phyloP scores from a whole-genome alignment of 2,888 invertebrate genomes.

The Conchocele bisecta region DNA sequence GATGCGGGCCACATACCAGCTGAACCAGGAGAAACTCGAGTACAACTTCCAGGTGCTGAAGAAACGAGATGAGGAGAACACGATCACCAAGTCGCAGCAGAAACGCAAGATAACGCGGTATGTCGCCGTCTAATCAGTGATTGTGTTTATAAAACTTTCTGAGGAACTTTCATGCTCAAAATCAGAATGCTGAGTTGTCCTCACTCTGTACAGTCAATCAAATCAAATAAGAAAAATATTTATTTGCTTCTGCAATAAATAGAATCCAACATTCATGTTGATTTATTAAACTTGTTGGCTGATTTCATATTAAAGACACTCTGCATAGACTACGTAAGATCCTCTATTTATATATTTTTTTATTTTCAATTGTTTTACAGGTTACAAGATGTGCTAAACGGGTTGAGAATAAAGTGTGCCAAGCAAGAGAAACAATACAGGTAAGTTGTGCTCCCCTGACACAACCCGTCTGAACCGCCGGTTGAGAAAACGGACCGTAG shows the following conservation, averaged over 20 bases:
- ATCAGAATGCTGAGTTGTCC: not conserved
- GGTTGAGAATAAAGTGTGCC: conserved; percentile 87
- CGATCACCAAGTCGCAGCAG: conserved; percentile 83
- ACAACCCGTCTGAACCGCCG: too few species aligned
- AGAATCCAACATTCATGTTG: too few species aligned
- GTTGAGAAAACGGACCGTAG: too few species aligned
- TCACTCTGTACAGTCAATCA: not conserved
- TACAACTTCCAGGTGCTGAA: conserved; percentile 93
- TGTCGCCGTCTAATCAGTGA: too few species aligned
- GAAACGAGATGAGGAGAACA: conserved; percentile 91
- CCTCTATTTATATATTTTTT: too few species aligned
- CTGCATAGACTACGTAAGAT: too few species aligned
- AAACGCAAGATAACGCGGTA: conserved; percentile 82
- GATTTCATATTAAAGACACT: too few species aligned
- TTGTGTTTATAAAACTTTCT: not conserved
- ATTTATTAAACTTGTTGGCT: too few species aligned
- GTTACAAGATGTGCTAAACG: conserved; percentile 87
- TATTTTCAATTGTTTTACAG: conserved; percentile 57
- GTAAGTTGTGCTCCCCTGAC: too few species aligned
- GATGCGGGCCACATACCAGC: conserved; percentile 90
- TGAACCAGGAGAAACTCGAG: conserved; percentile 94
- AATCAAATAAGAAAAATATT: too few species aligned
- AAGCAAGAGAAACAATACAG: conserved; percentile 87
- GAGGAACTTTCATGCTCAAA: not conserved
- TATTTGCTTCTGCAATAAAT: too few species aligned